Base-by-base conservation (phyloP, 2,113 vertebrate species). In the Ivindomyrus marchei region DNA sequence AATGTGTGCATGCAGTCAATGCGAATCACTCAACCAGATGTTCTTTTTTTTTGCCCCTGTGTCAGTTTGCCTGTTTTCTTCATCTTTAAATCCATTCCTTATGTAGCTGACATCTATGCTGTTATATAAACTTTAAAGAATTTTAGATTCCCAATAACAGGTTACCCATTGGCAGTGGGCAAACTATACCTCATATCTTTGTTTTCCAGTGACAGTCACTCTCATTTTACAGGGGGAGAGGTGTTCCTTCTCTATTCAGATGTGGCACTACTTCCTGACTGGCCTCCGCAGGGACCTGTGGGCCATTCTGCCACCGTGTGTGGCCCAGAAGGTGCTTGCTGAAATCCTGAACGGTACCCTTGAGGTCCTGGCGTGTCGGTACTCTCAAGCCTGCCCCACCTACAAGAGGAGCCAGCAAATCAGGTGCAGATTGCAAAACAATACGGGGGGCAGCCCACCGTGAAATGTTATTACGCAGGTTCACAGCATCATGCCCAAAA, bases 191-290 rank as follows among this genome's bases (percentile, higher is more conserved):
- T 11, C 11, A 21, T 3, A 6, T 27, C 21, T 46, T 42, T 47
- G 5, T 31, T n/a, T 36, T 47, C 21, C 21, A 13, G 42, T 27
- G 87, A 92, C 91, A 31, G 87, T 92, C 66, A 42, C 93, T 47
- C 91, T 93, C 88, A 85, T 94, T 95, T 94, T 87, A 91, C 92
- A 99, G 98, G 98, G 97, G n/a, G 98, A 99, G 94, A 96, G 98
- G 94, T 99, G 97, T 91, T 99, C 98, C 86, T 99, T 99, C 94
- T 98, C 98, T 0, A 93, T 99, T 94, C 98, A 99, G 95, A 99
- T 99, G 98, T 99, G 98, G 98, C 96, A 98, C 95, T 99, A 99
- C 94, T 99, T 99, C 95, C 97, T 96, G 95, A 96, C 95, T 92
- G 96, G 96, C 90, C 96, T 99, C 93, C 97, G 93, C 91, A 96